Evolutionary conservation across 2,888 invertebrate genomes (phyloP).

Genomic region (Smittia aterrima): DNA sequence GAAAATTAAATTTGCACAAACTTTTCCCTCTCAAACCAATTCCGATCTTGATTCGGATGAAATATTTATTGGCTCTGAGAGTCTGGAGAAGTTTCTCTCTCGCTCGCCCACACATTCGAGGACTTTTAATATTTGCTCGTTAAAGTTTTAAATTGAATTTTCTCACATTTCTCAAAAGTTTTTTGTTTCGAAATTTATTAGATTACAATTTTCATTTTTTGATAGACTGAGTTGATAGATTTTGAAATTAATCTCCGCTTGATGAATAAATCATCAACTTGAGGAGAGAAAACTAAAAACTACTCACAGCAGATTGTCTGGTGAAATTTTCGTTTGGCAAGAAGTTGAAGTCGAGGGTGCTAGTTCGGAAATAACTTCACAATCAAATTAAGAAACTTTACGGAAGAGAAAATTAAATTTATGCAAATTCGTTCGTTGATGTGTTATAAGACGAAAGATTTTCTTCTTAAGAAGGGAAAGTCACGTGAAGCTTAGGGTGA

Average conservation of each 20-base stretch:
- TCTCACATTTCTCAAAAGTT: conserved; percentile 1
- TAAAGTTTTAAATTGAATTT: conserved; percentile 38
- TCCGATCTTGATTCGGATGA: neutral
- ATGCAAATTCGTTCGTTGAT: conserved; percentile 20
- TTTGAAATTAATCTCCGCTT: neutral
- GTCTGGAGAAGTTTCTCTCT: neutral
- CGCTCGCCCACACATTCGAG: neutral
- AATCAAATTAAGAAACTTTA: conserved; percentile 27
- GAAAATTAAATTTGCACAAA: conserved; percentile 27
- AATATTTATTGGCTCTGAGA: neutral
- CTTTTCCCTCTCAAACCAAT: neutral
- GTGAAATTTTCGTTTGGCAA: neutral
- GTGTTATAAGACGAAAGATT: neutral
- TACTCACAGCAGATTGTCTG: neutral
- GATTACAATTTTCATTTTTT: neutral
- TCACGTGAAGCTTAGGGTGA: neutral
- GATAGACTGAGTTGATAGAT: neutral
- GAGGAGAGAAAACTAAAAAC: neutral
- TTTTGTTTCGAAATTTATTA: conserved; percentile 12
- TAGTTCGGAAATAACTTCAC: neutral
- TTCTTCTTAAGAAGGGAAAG: neutral
- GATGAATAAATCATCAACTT: conserved; percentile 21
- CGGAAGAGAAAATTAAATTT: conserved; percentile 19
- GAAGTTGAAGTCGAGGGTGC: neutral
- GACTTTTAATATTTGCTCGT: neutral